phyloP scores from a whole-genome alignment of 2,113 vertebrate species.

The Lota lota region DNA sequence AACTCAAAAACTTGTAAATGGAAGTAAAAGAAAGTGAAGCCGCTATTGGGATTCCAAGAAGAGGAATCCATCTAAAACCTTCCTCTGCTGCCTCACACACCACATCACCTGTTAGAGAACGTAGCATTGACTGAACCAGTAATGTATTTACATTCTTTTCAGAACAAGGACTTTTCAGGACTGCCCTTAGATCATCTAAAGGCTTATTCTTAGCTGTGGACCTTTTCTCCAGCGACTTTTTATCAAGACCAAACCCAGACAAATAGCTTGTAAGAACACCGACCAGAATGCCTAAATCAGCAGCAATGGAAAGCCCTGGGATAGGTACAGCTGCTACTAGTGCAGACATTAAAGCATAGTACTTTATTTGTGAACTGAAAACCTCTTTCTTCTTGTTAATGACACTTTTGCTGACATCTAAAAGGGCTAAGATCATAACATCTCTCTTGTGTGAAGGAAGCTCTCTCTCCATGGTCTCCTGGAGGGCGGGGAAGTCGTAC shows the following conservation, averaged over 20 bases:
- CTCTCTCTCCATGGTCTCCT: constrained; percentile 46
- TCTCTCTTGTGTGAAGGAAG: constrained; percentile 47
- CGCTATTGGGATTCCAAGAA: constrained; percentile 57
- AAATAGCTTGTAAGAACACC: constrained; percentile 53
- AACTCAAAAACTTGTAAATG: constrained; percentile 54
- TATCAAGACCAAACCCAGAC: constrained; percentile 64
- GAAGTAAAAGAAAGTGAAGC: constrained; percentile 61
- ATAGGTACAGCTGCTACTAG: constrained; percentile 55
- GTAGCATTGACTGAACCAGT: constrained; percentile 52
- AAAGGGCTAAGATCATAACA: constrained; percentile 46
- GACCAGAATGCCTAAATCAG: constrained; percentile 58
- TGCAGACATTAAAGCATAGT: constrained; percentile 55
- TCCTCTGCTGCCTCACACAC: constrained; percentile 38
- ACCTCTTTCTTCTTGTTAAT: constrained; percentile 61
- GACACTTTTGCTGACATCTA: constrained; percentile 55
- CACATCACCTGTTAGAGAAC: constrained; percentile 10
- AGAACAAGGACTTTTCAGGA: constrained; percentile 53
- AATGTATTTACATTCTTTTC: constrained; percentile 41
- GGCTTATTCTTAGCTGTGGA: constrained; percentile 58
- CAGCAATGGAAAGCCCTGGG: constrained; percentile 52
- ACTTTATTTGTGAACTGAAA: constrained; percentile 58
- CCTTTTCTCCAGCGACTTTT: constrained; percentile 56
- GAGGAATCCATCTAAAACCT: constrained; percentile 46
- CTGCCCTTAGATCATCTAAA: constrained; percentile 58
- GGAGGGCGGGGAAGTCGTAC: constrained; percentile 40